phyloP scores from a whole-genome alignment of 2,113 vertebrate genomes.

The Dasyurus viverrinus region DNA sequence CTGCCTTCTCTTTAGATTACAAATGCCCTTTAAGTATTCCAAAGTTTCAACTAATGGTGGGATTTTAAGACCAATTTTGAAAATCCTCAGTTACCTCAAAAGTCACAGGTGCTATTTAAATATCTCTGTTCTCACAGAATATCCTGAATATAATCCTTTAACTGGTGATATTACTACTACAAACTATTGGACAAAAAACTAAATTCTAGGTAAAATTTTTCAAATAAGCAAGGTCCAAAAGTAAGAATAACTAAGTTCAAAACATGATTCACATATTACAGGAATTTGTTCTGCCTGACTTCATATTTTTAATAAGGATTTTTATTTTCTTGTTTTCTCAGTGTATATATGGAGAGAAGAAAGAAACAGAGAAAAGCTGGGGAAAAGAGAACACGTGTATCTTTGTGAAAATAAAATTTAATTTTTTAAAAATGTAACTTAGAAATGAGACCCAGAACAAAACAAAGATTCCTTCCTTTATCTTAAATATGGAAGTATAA shows the following conservation, averaged over 20 bases:
- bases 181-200: slow-evolving; percentile 28
- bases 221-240: slow-evolving; percentile 40
- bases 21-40: slow-evolving; percentile 32
- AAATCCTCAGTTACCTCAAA: slow-evolving; percentile 31
- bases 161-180: neutral
- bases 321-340: neutral
- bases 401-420: neutral
- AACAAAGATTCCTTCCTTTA: neutral
- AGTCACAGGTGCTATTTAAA: slow-evolving; percentile 22
- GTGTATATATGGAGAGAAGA: neutral
- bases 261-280: neutral
- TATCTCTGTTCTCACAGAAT: slow-evolving; percentile 28
- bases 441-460: neutral
- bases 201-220: slow-evolving; percentile 38
- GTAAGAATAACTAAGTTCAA: slow-evolving; percentile 39
- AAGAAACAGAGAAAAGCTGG: neutral
- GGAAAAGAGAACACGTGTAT: neutral
- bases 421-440: neutral
- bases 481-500: slow-evolving; percentile 35
- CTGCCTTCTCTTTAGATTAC: slow-evolving; percentile 20
- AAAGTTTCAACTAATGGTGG: slow-evolving; percentile 39
- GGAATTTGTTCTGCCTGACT: neutral
- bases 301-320: neutral
- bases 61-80: slow-evolving; percentile 26
- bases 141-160: neutral